Percentiles rank a stretch among this genome's conserved stretches.
Conservation (phyloP, 2,797 vertebrate genomes). For the Lemur catta region DNA sequence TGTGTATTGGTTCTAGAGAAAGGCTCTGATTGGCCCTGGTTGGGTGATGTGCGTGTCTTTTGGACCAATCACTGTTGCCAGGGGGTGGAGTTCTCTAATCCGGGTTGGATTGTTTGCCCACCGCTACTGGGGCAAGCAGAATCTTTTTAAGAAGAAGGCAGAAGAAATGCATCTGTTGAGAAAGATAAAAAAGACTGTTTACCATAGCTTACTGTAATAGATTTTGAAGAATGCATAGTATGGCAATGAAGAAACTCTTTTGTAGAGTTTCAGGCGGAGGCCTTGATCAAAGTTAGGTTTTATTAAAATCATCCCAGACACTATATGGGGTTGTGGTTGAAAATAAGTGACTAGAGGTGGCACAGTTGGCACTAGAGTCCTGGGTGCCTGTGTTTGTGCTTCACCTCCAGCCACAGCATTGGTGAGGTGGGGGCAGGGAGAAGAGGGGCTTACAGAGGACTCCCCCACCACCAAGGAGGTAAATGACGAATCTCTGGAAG, state of each 20-base stretch:
- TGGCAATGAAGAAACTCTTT: neutral
- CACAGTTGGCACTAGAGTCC: neutral
- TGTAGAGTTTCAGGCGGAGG: neutral
- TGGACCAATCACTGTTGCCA: neutral
- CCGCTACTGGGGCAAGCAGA: neutral
- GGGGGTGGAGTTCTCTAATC: neutral
- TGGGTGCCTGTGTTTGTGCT: neutral
- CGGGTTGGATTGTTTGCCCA: neutral
- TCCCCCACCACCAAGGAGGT: neutral
- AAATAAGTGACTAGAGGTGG: neutral
- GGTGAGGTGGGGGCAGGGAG: neutral
- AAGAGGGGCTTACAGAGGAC: neutral
- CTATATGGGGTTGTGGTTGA: neutral
- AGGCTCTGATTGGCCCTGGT: neutral
- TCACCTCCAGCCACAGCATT: neutral
- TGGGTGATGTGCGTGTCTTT: neutral
- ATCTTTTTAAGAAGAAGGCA: neutral
- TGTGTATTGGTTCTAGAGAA: neutral
- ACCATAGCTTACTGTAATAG: neutral
- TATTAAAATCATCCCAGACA: neutral
- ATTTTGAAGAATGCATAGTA: neutral
- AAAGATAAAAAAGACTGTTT: neutral
- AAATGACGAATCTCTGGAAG: neutral
- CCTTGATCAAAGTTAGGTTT: slow-evolving; percentile 24
- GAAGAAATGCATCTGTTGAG: neutral